Base-by-base conservation (phyloP, 1,140 invertebrate species). In the Eurosta solidaginis region DNA sequence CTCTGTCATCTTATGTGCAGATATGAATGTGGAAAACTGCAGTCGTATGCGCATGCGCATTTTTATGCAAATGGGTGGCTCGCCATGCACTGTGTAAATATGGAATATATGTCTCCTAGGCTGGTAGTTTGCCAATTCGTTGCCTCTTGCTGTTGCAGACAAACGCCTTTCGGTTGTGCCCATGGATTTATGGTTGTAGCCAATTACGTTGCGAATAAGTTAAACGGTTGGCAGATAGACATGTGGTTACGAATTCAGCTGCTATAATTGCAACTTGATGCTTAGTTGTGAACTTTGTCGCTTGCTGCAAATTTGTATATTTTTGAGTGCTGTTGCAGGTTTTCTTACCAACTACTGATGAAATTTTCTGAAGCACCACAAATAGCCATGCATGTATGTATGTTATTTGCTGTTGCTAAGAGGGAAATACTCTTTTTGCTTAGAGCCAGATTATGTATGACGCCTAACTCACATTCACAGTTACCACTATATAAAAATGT, bases 31-130 rank as follows among this genome's bases (percentile, higher is more conserved):
- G 22, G 9, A 2, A 40, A n/a, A n/a, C n/a, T n/a, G n/a, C n/a
- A n/a, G 10, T 5, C 40, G 59, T 33, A 68, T 33, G n/a, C 59
- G 59, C 59, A 68, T 68, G 36, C 33, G 33, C 33, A 40, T 7
- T 68, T 68, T 40, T 33, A 68, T 68, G 59, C 59, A 68, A 68
- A 68, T 68, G 59, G 40, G 33, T 42, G 33, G 59, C 49, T 22
- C n/a, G 20, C 59, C 33, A 68, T 20, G 59, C 59, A 9, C n/a
- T 20, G 59, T 4, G 59, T 20, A 68, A 68, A 68, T 22, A 40
- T n/a, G n/a, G n/a, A 33, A 68, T 68, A 68, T 42, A 22, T 68
- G 59, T 68, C 59, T 36, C 33, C 59, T 29, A n/a, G 25, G 14
- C 45, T 47, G 25, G 25, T 6, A 52, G n/a, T n/a, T n/a, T n/a